Conservation (phyloP, 2,888 invertebrate genomes). For the Diarsia mendica region DNA sequence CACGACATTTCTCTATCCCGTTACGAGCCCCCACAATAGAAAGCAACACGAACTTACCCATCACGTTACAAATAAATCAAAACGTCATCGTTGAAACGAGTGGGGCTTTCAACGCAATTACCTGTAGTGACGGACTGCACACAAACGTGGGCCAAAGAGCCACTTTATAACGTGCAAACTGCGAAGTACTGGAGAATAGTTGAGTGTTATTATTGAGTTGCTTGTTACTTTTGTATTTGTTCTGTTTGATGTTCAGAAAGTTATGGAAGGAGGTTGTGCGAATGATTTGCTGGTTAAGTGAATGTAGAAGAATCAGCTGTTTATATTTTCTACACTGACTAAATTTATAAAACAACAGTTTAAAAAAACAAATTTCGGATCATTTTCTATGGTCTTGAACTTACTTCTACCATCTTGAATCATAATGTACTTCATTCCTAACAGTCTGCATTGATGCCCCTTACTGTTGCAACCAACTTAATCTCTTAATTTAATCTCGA, state of each 20-base stretch:
- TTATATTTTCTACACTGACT: neutral
- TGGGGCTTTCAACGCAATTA: conserved; percentile 68
- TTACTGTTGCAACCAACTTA: neutral
- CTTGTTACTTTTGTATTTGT: conserved; percentile 46
- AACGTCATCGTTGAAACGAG: conserved; percentile 66
- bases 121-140: conserved; percentile 57
- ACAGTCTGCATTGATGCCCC: neutral
- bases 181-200: conserved; percentile 47
- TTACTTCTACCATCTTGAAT: neutral
- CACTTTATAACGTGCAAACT: conserved; percentile 64
- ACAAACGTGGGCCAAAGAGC: conserved; percentile 56
- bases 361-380: neutral
- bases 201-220: conserved; percentile 54
- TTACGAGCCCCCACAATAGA: conserved; percentile 52
- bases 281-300: neutral
- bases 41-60: conserved; percentile 64
- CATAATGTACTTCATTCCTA: neutral
- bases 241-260: conserved; percentile 32
- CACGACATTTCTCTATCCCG: conserved; percentile 33
- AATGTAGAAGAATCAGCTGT: neutral
- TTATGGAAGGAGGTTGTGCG: neutral
- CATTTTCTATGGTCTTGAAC: neutral
- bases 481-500: too few species aligned
- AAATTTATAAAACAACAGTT: too few species aligned
- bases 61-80: conserved; percentile 68